phyloP scores from a whole-genome alignment of 2,888 invertebrate genomes.

The Pegoplata infirma region DNA sequence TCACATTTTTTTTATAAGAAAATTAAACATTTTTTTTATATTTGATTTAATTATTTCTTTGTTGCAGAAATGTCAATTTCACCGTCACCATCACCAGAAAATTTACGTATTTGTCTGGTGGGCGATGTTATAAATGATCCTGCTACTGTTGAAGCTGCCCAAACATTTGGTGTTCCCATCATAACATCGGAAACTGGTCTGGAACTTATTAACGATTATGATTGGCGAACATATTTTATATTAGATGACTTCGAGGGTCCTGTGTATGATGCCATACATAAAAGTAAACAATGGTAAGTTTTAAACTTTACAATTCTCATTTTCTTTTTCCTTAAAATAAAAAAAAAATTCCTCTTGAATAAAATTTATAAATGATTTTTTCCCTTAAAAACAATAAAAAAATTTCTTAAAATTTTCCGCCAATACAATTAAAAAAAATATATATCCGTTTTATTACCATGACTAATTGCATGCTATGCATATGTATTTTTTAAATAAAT shows the following conservation, averaged over 20 bases:
- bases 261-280: slow-evolving; percentile 82
- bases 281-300: slow-evolving; percentile 81
- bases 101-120: slow-evolving; percentile 83
- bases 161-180: slow-evolving; percentile 82
- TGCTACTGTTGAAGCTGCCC: slow-evolving; percentile 80
- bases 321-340: neutral
- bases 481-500: neutral
- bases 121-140: slow-evolving; percentile 81
- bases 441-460: too few species aligned
- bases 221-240: slow-evolving; percentile 84
- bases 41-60: neutral
- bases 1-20: neutral
- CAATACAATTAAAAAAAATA: too few species aligned
- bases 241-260: slow-evolving; percentile 84
- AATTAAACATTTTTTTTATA: neutral
- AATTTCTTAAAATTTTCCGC: too few species aligned
- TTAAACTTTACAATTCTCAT: neutral
- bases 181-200: slow-evolving; percentile 82
- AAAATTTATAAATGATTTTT: too few species aligned
- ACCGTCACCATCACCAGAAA: slow-evolving; percentile 77
- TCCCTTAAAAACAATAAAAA: too few species aligned
- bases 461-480: neutral
- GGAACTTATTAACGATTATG: slow-evolving; percentile 80
- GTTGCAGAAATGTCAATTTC: slow-evolving; percentile 73
- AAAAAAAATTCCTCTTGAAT: too few species aligned